Evolutionary conservation across 2,113 vertebrate species (phyloP), one percentile per base, ranked within the genome.

Genomic region (Chloebia gouldiae): DNA sequence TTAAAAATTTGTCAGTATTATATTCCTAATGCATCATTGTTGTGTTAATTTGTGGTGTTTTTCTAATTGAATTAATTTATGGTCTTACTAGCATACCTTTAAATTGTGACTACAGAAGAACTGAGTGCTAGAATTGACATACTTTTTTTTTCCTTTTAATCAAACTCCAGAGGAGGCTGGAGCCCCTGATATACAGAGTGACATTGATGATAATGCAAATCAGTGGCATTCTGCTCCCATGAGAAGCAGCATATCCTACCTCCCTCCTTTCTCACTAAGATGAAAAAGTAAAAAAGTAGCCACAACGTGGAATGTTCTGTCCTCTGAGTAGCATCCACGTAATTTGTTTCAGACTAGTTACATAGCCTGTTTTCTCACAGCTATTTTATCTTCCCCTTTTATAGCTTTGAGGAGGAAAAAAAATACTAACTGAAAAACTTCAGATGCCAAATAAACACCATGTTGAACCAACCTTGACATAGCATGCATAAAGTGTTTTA

Each of bases 1-100:
- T 66, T 50, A 92, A 35, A 8, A 65, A 22, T 45, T 80, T 72
- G 13, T 42, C 30, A 42, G 25, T 61, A 65, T 69, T 88, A 24
- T 60, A 76, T 44, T 85, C 54, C 25, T 69, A 82, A 57, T 76
- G n/a, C 37, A 17, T 81, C 30, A 18, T 71, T 75, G 61, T 37
- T 88, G 53, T 86, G 66, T 70, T 86, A 86, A 88, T 80, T 65
- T 69, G 53, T n/a, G 23, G 73, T 64, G 21, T 25, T 81, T 44
- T 89, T 70, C 53, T 24, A 86, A 81, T 85, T 79, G 23, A 59
- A 87, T 68, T 83, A 17, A 49, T 86, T 68, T 89, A 33, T 80
- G 42, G 23, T 78, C 30, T 70, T 66, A 39, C 28, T 53, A 77
- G 12, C 18, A 37, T 40, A 64, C 18, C 22, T 90, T 93, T 71